Evolutionary conservation across 2,113 vertebrate species (phyloP), one percentile per base, ranked within the genome.

Genomic region (Catharus bicknelli): DNA sequence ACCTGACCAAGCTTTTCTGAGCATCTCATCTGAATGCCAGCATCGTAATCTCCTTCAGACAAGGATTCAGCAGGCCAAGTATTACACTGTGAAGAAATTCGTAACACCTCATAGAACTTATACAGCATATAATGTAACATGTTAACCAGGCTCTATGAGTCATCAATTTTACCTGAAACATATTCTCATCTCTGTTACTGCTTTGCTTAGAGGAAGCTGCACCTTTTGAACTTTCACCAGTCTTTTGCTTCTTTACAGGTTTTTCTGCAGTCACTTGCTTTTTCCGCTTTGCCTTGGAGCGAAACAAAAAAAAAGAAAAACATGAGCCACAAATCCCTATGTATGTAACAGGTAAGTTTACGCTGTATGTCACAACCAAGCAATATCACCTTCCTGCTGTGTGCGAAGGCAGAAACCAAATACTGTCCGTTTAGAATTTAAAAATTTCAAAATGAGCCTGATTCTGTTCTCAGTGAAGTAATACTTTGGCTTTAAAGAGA

Each of bases 81-180:
- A n/a, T 54, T n/a, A 50, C 1, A 2, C 2, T 15, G 14, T 13
- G 30, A 70, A 25, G 32, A 77, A 16, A 47, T 11, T 45, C n/a
- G n/a, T 4, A 81, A 13, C 19, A 51, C 3, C 8, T 74, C 1
- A 0, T 47, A 58, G 54, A 69, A 83, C 67, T 51, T 36, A 77
- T 10, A 53, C 14, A 43, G 14, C 30, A 45, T 32, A 68, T 12
- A 11, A 68, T 8, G 1, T 29, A 78, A 80, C 4, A 51, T 9
- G 40, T 80, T 75, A 95, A 43, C 7, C 62, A 90, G 29, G 19
- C 26, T 67, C 29, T 66, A 64, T 62, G 4, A 79, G 32, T n/a
- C 21, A 79, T 29, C 32, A 88, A 8, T 66, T 80, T 93, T 34
- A 99, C 99, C 99, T 99, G 99, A 94, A 99, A 99, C 99, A 99